Conservation (phyloP, 2,888 invertebrate genomes). For the Drosophila suboccidentalis region DNA sequence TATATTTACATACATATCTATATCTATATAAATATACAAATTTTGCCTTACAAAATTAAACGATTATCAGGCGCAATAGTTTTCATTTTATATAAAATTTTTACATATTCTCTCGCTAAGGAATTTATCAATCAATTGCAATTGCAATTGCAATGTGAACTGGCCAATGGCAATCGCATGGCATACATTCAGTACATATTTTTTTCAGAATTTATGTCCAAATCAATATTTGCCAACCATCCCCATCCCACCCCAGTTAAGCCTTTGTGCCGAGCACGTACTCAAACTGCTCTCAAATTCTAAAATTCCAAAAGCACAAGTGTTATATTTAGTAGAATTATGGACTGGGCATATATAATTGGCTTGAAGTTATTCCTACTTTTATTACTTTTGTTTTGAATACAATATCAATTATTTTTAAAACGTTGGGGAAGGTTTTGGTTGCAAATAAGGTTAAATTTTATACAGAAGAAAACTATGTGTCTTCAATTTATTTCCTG, state of each 20-base stretch:
- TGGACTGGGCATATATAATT: neutral
- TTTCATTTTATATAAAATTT: conserved; percentile 41
- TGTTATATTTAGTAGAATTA: neutral
- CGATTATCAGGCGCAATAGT: conserved; percentile 23
- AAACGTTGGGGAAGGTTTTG: too few species aligned
- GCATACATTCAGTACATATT: conserved; percentile 22
- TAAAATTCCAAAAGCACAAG: neutral
- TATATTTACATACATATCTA: conserved; percentile 18
- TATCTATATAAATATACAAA: neutral
- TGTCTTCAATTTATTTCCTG: too few species aligned
- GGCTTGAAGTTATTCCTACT: neutral
- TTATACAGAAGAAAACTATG: too few species aligned
- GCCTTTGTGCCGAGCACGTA: conserved; percentile 7
- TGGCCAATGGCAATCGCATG: conserved; percentile 35
- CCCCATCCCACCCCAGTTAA: neutral
- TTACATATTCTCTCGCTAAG: conserved; percentile 65
- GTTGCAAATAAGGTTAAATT: too few species aligned
- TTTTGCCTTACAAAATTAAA: conserved; percentile 38
- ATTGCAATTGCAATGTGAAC: conserved; percentile 41
- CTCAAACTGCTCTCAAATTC: neutral
- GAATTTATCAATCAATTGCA: conserved; percentile 75
- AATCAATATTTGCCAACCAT: conserved; percentile 9
- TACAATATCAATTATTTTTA: too few species aligned
- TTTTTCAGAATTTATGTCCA: conserved; percentile 12
- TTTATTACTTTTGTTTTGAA: neutral